These are phyloP conservation scores for Genyomyrus donnyi DNA, from an alignment of 2,113 vertebrate genomes.

Conservation along the genomic window DNA sequence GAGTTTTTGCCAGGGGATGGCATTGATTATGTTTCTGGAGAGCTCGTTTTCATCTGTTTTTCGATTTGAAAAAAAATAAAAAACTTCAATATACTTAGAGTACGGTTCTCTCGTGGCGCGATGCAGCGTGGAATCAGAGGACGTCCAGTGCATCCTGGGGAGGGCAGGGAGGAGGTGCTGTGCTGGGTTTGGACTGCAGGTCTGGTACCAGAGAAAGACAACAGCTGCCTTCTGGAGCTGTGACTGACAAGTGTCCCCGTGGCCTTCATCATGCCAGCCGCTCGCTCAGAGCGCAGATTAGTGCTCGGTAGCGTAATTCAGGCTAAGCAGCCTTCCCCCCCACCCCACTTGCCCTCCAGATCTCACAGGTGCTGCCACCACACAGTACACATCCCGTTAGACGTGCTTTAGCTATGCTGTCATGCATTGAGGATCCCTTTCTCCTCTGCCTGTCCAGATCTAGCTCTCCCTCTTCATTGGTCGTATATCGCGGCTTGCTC, in stretches of 20 bases:
- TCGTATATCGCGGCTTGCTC: no score
- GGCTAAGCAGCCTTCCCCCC: not conserved
- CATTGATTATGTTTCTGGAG: slow-evolving; percentile 15
- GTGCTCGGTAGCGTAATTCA: not conserved
- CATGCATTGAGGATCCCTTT: not conserved
- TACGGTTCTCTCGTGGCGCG: slow-evolving; percentile 4
- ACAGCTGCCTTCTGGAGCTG: not conserved
- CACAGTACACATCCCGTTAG: not conserved
- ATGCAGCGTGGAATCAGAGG: slow-evolving; percentile 13
- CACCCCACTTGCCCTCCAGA: not conserved
- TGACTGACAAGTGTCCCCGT: not conserved
- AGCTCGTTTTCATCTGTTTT: not conserved
- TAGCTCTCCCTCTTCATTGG: not conserved
- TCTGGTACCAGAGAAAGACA: not conserved
- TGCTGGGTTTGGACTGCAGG: not conserved
- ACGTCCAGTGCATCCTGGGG: not conserved
- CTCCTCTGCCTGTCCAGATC: not conserved
- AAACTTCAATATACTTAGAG: slow-evolving; percentile 16
- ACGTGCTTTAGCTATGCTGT: not conserved
- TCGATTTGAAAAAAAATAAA: not conserved
- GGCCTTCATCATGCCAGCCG: not conserved
- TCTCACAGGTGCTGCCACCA: not conserved
- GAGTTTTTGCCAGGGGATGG: slow-evolving; percentile 3
- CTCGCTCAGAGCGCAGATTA: not conserved
- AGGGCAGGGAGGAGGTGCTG: not conserved